phyloP scores from a whole-genome alignment of 2,888 invertebrate species.

The Aplocera efformata region DNA sequence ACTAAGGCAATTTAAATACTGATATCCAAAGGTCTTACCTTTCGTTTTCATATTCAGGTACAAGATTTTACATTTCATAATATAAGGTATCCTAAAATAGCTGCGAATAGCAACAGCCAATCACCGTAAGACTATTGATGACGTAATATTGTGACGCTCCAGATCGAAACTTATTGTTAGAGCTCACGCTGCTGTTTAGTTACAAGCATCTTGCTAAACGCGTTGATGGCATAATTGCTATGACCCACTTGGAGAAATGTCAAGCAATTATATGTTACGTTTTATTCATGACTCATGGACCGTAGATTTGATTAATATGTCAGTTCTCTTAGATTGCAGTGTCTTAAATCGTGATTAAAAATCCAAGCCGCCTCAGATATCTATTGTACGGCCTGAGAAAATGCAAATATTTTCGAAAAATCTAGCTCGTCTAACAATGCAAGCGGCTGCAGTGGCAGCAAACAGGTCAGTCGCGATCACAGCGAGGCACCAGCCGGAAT shows the following conservation, averaged over 20 bases:
- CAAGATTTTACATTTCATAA: constrained; percentile 36
- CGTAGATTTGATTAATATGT: constrained; percentile 8
- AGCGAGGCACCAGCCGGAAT: constrained; percentile 48
- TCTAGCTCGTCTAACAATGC: constrained; percentile 31
- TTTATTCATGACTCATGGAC: constrained; percentile 19
- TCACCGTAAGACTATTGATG: constrained; percentile 28
- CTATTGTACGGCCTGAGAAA: constrained; percentile 2
- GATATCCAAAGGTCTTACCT: constrained; percentile 31
- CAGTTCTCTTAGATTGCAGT: constrained; percentile 13
- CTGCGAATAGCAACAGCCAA: constrained; percentile 22
- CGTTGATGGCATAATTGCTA: constrained; percentile 44
- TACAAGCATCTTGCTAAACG: constrained; percentile 31
- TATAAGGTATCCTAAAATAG: constrained; percentile 32
- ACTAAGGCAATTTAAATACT: constrained; percentile 31
- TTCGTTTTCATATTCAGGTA: constrained; percentile 25
- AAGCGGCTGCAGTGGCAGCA: constrained; percentile 37
- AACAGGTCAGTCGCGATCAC: constrained; percentile 49
- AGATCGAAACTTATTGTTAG: constrained; percentile 35
- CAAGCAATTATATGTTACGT: constrained; percentile 30
- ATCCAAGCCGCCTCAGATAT: neutral
- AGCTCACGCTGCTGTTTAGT: constrained; percentile 35
- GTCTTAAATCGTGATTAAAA: neutral
- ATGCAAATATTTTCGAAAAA: constrained; percentile 20
- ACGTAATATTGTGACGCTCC: constrained; percentile 34
- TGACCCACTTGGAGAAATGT: constrained; percentile 40